Conservation (phyloP, 2,113 vertebrate species). For the Anser brachyrhynchus region DNA sequence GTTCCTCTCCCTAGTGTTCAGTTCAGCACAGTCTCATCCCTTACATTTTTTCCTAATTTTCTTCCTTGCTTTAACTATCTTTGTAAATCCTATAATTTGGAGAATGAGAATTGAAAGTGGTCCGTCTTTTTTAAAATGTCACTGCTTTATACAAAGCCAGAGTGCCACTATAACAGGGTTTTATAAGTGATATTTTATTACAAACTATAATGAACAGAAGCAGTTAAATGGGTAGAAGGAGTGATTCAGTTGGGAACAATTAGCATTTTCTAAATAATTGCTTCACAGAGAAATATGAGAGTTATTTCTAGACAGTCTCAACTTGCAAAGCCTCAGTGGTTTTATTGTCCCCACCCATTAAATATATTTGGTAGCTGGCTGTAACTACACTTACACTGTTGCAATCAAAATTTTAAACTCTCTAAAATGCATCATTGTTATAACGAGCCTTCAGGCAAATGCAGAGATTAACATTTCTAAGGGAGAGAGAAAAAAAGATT, state of each 20-base stretch:
- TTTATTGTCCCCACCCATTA: constrained; percentile 56
- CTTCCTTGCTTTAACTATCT: background rate
- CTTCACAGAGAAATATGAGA: constrained; percentile 43
- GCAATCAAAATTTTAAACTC: constrained; percentile 50
- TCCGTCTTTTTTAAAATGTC: background rate
- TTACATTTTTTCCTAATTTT: background rate
- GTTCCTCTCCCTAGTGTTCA: background rate
- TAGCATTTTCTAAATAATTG: constrained; percentile 49
- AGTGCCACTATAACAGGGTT: background rate
- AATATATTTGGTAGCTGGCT: constrained; percentile 49
- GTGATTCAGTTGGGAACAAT: constrained; percentile 40
- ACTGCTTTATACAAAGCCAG: background rate
- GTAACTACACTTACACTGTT: constrained; percentile 42
- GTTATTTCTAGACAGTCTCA: constrained; percentile 54
- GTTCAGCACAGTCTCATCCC: background rate
- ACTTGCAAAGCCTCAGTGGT: constrained; percentile 49
- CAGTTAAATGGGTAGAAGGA: constrained; percentile 11
- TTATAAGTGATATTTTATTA: background rate
- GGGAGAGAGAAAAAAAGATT: constrained; percentile 47
- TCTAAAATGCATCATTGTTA: constrained; percentile 51
- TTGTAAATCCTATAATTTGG: background rate
- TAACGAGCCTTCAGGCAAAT: constrained; percentile 57
- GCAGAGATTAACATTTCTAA: constrained; percentile 61
- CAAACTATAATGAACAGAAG: background rate
- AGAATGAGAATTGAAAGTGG: background rate